A percentile compares a stretch with the other conserved stretches of the same genome.
Conservation (phyloP, 2,113 vertebrate genomes). For the Siniperca chuatsi region DNA sequence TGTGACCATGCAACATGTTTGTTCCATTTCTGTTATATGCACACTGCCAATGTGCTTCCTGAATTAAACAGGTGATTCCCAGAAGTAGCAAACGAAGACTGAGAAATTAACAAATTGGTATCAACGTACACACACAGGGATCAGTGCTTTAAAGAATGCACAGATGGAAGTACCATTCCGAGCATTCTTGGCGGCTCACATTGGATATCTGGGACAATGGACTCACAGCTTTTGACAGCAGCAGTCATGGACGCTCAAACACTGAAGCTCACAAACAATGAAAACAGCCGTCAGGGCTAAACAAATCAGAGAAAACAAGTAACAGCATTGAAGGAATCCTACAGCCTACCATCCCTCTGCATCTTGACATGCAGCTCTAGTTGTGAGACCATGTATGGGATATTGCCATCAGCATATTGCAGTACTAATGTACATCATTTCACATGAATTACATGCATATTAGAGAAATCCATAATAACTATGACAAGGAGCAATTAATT, state of each 20-base stretch:
- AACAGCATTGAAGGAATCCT: conserved; percentile 9
- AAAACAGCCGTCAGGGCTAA: conserved; percentile 47
- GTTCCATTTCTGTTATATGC: background rate
- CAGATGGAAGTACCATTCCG: conserved; percentile 21
- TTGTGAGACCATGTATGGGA: conserved; percentile 7
- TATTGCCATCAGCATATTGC: conserved; percentile 9
- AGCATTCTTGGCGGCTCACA: conserved; percentile 20
- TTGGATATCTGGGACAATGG: conserved; percentile 48
- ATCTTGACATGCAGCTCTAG: conserved; percentile 23
- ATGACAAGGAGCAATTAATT: conserved; percentile 13
- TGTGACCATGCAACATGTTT: background rate
- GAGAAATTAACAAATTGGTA: conserved; percentile 17
- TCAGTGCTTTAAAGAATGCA: conserved; percentile 5
- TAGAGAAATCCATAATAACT: conserved; percentile 27
- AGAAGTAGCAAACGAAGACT: conserved; percentile 5
- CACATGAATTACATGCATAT: conserved; percentile 12
- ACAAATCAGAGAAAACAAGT: conserved; percentile 32
- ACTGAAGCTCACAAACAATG: conserved; percentile 37
- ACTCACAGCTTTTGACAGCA: conserved; percentile 39
- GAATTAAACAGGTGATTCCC: conserved; percentile 11
- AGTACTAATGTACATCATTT: conserved; percentile 24
- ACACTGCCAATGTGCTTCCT: background rate
- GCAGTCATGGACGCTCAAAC: conserved; percentile 38
- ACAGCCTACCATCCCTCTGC: background rate
- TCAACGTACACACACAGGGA: background rate